Evolutionary conservation across 2,888 invertebrate species (phyloP).

Genomic region (Philaethria dido): DNA sequence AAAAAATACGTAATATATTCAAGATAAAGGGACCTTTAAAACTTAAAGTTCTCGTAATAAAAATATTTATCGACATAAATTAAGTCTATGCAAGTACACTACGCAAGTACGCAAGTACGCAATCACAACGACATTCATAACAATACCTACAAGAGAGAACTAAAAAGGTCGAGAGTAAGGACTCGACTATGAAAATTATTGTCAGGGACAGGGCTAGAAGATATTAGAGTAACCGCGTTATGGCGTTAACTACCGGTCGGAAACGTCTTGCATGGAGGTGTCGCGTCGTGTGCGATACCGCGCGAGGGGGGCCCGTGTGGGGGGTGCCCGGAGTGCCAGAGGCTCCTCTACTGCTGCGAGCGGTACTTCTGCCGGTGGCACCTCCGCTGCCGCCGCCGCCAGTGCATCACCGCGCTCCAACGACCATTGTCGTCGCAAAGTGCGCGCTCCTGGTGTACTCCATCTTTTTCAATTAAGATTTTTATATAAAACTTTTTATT

Average conservation of each 20-base stretch:
- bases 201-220: conserved; percentile 53
- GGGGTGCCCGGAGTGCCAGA: conserved; percentile 46
- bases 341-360: conserved; percentile 43
- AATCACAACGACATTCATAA: conserved; percentile 51
- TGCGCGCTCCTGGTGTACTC: conserved; percentile 53
- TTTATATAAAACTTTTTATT: background rate
- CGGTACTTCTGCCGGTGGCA: conserved; percentile 46
- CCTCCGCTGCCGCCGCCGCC: conserved; percentile 59
- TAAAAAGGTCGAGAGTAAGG: conserved; percentile 39
- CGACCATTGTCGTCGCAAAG: conserved; percentile 72
- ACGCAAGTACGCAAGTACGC: conserved; percentile 45
- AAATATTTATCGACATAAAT: conserved; percentile 50
- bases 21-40: conserved; percentile 57
- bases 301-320: conserved; percentile 45
- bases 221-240: conserved; percentile 19
- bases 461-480: conserved; percentile 37
- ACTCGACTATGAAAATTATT: conserved; percentile 70
- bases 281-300: conserved; percentile 60
- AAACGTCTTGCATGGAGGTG: conserved; percentile 40
- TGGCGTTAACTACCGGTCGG: conserved; percentile 28
- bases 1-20: conserved; percentile 67
- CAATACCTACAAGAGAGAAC: conserved; percentile 48
- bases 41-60: conserved; percentile 57
- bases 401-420: conserved; percentile 70
- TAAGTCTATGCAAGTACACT: conserved; percentile 44